Conservation (phyloP, 2,797 vertebrate genomes). For the Melanotaenia nigrans region DNA sequence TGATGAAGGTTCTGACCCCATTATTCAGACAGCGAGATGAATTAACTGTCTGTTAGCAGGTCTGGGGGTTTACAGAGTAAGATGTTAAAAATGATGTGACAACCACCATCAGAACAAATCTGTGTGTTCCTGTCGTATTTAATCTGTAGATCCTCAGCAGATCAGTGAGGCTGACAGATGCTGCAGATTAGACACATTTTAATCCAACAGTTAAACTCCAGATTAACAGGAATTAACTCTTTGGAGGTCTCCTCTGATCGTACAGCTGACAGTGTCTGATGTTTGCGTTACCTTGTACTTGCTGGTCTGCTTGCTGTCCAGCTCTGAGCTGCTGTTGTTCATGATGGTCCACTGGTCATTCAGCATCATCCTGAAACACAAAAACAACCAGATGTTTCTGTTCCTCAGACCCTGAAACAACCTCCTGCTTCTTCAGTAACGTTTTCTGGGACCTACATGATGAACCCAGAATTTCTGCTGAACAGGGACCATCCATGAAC, state of each 20-base stretch:
- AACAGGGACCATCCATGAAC: neutral
- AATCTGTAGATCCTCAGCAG: slow-evolving; percentile 17
- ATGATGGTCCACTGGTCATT: slow-evolving; percentile 88
- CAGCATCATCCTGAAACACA: slow-evolving; percentile 81
- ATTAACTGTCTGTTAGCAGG: neutral
- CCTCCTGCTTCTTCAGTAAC: neutral
- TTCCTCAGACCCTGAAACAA: neutral
- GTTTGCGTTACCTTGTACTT: slow-evolving; percentile 83
- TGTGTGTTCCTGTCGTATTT: slow-evolving; percentile 10
- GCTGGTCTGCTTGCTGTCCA: slow-evolving; percentile 81
- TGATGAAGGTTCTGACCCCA: no score
- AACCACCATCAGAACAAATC: slow-evolving; percentile 11
- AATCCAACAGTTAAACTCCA: slow-evolving; percentile 52
- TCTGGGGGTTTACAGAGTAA: neutral
- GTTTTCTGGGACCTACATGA: neutral
- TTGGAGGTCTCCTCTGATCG: neutral
- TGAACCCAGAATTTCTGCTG: neutral
- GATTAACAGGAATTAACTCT: slow-evolving; percentile 54
- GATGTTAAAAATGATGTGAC: neutral
- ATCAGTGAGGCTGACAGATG: slow-evolving; percentile 47
- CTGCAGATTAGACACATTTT: slow-evolving; percentile 54
- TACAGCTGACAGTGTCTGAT: neutral
- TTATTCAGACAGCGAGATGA: neutral
- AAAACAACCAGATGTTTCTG: slow-evolving; percentile 3
- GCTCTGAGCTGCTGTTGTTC: slow-evolving; percentile 88